phyloP scores from a whole-genome alignment of 2,888 invertebrate genomes.

The Cephus pygmeus region DNA sequence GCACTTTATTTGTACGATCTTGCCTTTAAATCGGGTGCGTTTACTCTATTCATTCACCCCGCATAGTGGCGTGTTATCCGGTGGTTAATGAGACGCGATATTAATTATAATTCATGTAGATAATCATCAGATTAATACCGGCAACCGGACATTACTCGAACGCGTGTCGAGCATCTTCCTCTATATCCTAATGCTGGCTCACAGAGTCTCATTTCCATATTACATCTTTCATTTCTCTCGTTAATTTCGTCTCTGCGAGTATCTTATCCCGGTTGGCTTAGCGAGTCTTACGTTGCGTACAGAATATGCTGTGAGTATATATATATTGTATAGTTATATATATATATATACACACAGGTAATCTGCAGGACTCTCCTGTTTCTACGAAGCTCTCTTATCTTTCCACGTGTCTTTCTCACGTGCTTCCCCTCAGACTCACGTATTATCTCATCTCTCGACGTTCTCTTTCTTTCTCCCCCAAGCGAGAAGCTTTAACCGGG shows the following conservation, averaged over 20 bases:
- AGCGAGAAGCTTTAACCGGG: constrained; percentile 1
- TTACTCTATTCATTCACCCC: background rate
- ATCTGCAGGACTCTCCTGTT: constrained; percentile 7
- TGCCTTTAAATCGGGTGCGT: background rate
- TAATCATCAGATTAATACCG: constrained; percentile 51
- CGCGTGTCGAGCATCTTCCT: constrained; percentile 1
- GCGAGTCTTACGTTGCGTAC: background rate
- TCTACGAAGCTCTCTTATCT: constrained; percentile 23
- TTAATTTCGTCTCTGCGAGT: constrained; percentile 40
- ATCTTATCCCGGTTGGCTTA: constrained; percentile 9
- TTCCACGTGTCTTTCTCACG: background rate
- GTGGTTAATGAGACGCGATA: constrained; percentile 44
- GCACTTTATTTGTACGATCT: background rate
- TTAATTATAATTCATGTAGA: constrained; percentile 51
- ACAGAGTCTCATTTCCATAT: constrained; percentile 40
- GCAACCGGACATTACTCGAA: constrained; percentile 17
- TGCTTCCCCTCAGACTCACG: background rate
- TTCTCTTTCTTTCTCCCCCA: constrained; percentile 1
- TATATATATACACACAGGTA: background rate
- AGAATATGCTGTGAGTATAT: background rate
- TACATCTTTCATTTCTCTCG: constrained; percentile 41
- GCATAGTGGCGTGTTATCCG: constrained; percentile 2
- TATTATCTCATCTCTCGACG: background rate
- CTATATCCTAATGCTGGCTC: constrained; percentile 37
- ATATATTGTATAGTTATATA: too few relatives aligned